Evolutionary conservation across 2,888 invertebrate genomes (phyloP).

Genomic region (Papilio protenor): DNA sequence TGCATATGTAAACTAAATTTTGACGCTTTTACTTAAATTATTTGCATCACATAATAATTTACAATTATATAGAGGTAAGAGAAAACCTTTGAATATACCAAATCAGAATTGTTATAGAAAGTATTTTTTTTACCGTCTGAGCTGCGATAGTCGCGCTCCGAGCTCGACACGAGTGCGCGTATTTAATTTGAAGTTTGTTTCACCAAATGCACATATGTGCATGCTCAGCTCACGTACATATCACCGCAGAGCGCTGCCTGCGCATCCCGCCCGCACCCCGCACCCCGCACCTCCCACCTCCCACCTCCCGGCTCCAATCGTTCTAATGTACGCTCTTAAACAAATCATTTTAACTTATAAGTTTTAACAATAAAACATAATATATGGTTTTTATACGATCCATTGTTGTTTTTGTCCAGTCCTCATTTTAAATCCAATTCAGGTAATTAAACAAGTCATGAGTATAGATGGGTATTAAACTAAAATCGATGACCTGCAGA

Average conservation of each 20-base stretch:
- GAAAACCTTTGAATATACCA: conserved; percentile 54
- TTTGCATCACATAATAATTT: conserved; percentile 61
- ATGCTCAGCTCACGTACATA: conserved; percentile 50
- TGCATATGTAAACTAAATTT: conserved; percentile 51
- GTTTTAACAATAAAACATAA: conserved; percentile 80
- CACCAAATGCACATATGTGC: conserved; percentile 28
- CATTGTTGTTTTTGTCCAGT: conserved; percentile 44
- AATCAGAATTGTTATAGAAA: conserved; percentile 66
- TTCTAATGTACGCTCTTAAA: conserved; percentile 52
- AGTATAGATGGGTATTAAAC: background rate
- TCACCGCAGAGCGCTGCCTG: conserved; percentile 46
- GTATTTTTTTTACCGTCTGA: conserved; percentile 69
- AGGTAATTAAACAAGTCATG: background rate
- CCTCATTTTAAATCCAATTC: background rate
- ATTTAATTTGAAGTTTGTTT: conserved; percentile 34
- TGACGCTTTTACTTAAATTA: conserved; percentile 65
- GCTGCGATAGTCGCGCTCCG: conserved; percentile 59
- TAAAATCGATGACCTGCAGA: too few relatives aligned
- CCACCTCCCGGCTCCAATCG: background rate
- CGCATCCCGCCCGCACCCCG: background rate
- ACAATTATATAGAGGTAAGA: conserved; percentile 55
- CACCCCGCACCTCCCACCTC: background rate
- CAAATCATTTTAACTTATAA: conserved; percentile 75
- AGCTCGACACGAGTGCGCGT: conserved; percentile 57
- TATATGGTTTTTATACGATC: conserved; percentile 78